Conservation (phyloP, 23 tunicate species). For the Clavelina lepadiformis region DNA sequence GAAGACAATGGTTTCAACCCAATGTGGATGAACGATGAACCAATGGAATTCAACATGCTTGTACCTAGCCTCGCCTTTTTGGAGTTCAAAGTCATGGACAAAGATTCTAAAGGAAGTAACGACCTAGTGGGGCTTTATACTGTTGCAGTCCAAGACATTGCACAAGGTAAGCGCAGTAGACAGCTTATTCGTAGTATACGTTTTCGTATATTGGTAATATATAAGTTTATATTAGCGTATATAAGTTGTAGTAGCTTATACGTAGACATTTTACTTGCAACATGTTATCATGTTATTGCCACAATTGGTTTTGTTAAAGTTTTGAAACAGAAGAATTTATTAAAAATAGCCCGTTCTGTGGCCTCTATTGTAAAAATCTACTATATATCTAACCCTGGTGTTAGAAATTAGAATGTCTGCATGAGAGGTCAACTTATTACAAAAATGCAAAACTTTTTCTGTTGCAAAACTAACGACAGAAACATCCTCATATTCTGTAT, state of each 20-base stretch:
- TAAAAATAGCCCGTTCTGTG: no score
- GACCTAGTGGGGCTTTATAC: slow-evolving; percentile 34
- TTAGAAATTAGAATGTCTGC: background rate
- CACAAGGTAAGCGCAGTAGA: background rate
- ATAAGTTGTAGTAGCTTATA: background rate
- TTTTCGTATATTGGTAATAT: background rate
- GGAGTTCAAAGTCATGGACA: slow-evolving; percentile 51
- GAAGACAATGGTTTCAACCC: slow-evolving; percentile 56
- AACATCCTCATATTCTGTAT: background rate
- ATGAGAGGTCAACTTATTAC: background rate
- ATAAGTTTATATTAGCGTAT: no score
- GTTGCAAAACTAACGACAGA: background rate
- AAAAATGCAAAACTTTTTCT: background rate
- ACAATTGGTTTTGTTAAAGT: slow-evolving; percentile 9
- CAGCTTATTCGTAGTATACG: background rate
- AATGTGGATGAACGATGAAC: slow-evolving; percentile 27
- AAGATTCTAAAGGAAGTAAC: slow-evolving; percentile 52
- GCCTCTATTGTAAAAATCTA: background rate
- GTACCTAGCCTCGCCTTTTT: slow-evolving; percentile 43
- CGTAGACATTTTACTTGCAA: background rate
- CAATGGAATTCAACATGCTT: slow-evolving; percentile 9
- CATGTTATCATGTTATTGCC: background rate
- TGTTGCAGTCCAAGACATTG: slow-evolving; percentile 9
- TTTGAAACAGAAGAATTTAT: no score
- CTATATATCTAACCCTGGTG: background rate